phyloP scores from a whole-genome alignment of 2,113 vertebrate genomes.

The Ammodytes dubius region DNA sequence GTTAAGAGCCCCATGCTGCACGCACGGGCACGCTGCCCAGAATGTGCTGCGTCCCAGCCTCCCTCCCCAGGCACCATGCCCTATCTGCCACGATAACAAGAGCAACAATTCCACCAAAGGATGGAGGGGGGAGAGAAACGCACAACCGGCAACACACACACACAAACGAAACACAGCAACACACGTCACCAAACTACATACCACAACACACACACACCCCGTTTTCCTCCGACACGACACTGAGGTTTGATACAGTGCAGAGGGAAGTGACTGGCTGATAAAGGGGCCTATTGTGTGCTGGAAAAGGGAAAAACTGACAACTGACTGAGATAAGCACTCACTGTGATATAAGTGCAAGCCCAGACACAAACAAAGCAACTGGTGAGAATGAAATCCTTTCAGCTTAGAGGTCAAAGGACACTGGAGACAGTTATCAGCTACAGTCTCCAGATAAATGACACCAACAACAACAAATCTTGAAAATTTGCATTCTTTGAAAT shows the following conservation, averaged over 20 bases:
- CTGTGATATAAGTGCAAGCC: conserved; percentile 32
- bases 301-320: conserved; percentile 21
- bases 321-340: conserved; percentile 29
- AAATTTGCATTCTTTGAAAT: background rate
- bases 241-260: conserved; percentile 46
- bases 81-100: conserved; percentile 77
- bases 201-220: conserved; percentile 21
- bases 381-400: background rate
- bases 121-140: conserved; percentile 49
- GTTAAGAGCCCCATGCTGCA: conserved; percentile 40
- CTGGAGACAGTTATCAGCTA: background rate
- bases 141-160: conserved; percentile 21
- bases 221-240: conserved; percentile 28
- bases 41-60: conserved; percentile 63
- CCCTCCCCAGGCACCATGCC: conserved; percentile 49
- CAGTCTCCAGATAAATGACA: background rate
- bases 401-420: background rate
- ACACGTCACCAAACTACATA: conserved; percentile 22
- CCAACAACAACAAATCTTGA: background rate
- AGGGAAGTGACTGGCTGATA: conserved; percentile 60
- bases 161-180: conserved; percentile 19
- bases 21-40: conserved; percentile 71
- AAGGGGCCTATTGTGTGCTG: conserved; percentile 59
- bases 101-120: conserved; percentile 70
- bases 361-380: conserved; percentile 20